These are phyloP conservation scores for Drosophila neotestacea DNA, from an alignment of 2,888 invertebrate species.

Conservation along the genomic window DNA sequence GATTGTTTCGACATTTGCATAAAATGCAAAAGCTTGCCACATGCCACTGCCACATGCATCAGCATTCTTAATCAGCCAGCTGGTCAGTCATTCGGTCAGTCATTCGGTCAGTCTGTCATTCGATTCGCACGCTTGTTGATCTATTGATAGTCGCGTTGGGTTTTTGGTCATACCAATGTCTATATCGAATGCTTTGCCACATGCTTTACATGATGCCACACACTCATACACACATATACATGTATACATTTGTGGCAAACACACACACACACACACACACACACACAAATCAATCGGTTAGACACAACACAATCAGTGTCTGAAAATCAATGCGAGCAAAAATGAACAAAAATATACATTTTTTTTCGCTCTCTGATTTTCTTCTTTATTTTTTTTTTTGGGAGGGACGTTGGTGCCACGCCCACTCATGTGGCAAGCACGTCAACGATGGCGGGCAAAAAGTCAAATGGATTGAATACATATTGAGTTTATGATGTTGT, in stretches of 20 bases:
- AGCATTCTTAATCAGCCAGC: conserved; percentile 29
- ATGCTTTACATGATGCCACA: conserved; percentile 33
- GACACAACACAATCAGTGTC: conserved; percentile 66
- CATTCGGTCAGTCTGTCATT: conserved; percentile 12
- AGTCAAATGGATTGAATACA: conserved; percentile 79
- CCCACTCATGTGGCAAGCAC: conserved; percentile 51
- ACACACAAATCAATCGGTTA: conserved; percentile 61
- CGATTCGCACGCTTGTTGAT: conserved; percentile 59
- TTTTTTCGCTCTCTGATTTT: background rate
- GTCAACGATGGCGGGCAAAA: conserved; percentile 61
- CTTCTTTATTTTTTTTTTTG: conserved; percentile 5
- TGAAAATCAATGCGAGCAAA: conserved; percentile 61
- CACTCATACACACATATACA: conserved; percentile 13
- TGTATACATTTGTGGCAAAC: conserved; percentile 21
- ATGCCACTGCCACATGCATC: conserved; percentile 20
- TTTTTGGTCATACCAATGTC: conserved; percentile 55
- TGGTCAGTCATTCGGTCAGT: conserved; percentile 1
- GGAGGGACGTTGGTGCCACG: conserved; percentile 34
- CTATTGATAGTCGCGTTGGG: conserved; percentile 62
- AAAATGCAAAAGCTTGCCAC: conserved; percentile 52
- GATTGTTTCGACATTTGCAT: conserved; percentile 67
- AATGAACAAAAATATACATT: background rate
- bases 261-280: conserved; percentile 25
- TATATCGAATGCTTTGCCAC: conserved; percentile 50
- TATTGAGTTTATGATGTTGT: conserved; percentile 76